Evolutionary conservation across 1,140 invertebrate species (phyloP).

Genomic region (Drosophila pachea): DNA sequence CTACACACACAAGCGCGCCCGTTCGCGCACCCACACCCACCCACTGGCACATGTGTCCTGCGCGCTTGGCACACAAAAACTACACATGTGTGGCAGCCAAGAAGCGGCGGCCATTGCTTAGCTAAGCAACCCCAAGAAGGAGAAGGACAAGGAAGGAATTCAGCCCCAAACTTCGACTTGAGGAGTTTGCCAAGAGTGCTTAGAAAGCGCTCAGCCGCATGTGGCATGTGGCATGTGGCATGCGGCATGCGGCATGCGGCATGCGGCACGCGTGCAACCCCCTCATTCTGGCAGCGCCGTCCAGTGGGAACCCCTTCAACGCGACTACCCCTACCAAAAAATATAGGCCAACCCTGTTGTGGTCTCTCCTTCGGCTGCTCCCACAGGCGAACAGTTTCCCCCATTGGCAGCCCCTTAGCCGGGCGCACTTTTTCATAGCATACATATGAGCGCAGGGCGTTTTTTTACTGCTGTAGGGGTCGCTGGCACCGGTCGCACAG

Average conservation of each 20-base stretch:
- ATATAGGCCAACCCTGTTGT: too few relatives aligned
- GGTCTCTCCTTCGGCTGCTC: not conserved
- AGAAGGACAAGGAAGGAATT: not conserved
- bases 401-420: not conserved
- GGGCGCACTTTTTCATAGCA: conserved; percentile 35
- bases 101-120: conserved; percentile 38
- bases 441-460: conserved; percentile 46
- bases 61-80: conserved; percentile 71
- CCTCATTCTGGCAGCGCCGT: too few relatives aligned
- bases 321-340: too few relatives aligned
- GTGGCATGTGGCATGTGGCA: too few relatives aligned
- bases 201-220: not conserved
- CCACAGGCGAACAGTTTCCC: not conserved
- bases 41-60: conserved; percentile 61
- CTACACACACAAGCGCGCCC: not conserved
- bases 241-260: too few relatives aligned
- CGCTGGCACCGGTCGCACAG: conserved; percentile 23
- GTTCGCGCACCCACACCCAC: not conserved
- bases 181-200: not conserved
- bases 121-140: conserved; percentile 12
- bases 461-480: conserved; percentile 17
- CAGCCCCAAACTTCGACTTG: not conserved
- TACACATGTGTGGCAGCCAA: conserved; percentile 71
- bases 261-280: too few relatives aligned
- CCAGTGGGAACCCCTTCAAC: too few relatives aligned